phyloP scores from a whole-genome alignment of 2,797 vertebrate genomes.

The Sylvilagus floridanus region DNA sequence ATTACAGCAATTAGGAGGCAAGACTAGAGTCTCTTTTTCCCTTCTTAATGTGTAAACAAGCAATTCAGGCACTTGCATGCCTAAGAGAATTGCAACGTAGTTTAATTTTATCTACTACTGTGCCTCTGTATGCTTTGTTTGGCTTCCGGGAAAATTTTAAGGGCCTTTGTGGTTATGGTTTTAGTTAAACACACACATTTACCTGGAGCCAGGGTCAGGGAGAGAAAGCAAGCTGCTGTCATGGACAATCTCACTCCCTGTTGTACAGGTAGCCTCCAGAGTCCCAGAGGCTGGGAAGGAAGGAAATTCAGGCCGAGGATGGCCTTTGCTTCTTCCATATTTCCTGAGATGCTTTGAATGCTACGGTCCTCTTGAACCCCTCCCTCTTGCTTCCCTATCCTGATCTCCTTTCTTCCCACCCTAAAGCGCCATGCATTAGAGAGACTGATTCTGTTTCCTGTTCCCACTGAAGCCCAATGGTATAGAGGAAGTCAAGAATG shows the following conservation, averaged over 20 bases:
- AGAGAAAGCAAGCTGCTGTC: not conserved
- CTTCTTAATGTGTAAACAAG: conserved; percentile 79
- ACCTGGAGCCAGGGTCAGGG: conserved; percentile 18
- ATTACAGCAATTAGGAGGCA: conserved; percentile 78
- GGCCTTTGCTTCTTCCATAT: not conserved
- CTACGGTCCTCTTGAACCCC: not conserved
- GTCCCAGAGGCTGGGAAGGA: rapidly evolving
- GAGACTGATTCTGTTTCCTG: conserved; percentile 36
- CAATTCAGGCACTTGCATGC: conserved; percentile 60
- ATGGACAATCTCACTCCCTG: not conserved
- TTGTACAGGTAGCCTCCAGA: not conserved
- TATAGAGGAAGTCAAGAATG: conserved; percentile 24
- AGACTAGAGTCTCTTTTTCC: conserved; percentile 45
- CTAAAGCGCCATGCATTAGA: not conserved
- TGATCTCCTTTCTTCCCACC: not conserved
- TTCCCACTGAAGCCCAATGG: conserved; percentile 20
- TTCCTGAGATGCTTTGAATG: not conserved
- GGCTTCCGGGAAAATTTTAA: conserved; percentile 75
- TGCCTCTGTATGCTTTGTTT: conserved; percentile 62
- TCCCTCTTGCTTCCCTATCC: not conserved
- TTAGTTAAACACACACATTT: conserved; percentile 63
- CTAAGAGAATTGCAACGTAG: conserved; percentile 63
- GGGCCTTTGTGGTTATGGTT: conserved; percentile 64
- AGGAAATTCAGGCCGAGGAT: not conserved
- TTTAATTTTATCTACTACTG: conserved; percentile 73